Conservation (phyloP, 2,113 vertebrate genomes). For the Ptilorrhoa leucosticta region DNA sequence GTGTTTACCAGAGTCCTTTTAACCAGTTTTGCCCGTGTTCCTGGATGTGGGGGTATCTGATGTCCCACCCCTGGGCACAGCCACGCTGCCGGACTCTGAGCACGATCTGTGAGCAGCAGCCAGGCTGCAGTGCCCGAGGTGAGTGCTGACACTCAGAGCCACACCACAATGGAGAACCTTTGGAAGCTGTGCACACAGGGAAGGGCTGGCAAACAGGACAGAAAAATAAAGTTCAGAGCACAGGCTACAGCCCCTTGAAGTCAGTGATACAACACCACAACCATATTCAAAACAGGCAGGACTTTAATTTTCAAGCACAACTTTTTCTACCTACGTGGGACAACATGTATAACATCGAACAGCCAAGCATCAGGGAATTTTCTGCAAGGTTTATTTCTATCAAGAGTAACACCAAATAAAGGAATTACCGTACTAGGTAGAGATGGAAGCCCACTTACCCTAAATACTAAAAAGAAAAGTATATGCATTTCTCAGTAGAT, state of each 20-base stretch:
- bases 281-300: not conserved
- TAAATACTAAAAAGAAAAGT: not conserved
- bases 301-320: not conserved
- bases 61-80: not conserved
- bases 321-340: not conserved
- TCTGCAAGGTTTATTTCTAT: not conserved
- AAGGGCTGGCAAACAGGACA: not conserved
- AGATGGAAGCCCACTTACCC: not conserved
- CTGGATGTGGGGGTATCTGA: not conserved
- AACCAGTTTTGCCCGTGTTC: not conserved
- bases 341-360: not conserved
- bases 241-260: not conserved
- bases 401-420: not conserved
- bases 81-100: not conserved
- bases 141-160: not conserved
- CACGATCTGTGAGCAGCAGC: not conserved
- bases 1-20: not conserved
- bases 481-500: not conserved
- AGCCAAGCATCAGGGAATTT: not conserved
- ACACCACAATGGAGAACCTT: not conserved
- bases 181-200: not conserved
- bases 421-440: not conserved
- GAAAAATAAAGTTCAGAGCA: not conserved
- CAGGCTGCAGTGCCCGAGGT: not conserved
- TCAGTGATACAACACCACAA: not conserved